Percentiles rank a stretch among this genome's conserved stretches.
phyloP scores from a whole-genome alignment of 2,888 invertebrate genomes.

The Hydriomena furcata region DNA sequence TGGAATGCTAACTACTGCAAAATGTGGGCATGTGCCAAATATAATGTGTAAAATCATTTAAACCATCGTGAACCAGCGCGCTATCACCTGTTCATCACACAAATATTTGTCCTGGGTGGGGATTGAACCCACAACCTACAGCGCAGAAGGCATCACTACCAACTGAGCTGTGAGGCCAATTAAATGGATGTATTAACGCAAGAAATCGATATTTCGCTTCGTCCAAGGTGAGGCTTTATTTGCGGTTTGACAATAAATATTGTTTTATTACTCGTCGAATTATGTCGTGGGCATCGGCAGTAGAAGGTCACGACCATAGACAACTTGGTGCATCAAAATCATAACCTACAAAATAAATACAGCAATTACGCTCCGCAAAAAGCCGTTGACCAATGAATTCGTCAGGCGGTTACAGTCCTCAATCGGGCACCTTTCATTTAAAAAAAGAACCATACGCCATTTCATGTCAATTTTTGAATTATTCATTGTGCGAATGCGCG shows the following conservation, averaged over 20 bases:
- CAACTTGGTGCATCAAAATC: constrained; percentile 42
- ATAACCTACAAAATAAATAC: constrained; percentile 68
- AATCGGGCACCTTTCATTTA: constrained; percentile 83
- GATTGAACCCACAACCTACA: too few relatives aligned
- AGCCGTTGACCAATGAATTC: constrained; percentile 82
- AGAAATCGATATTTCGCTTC: constrained; percentile 38
- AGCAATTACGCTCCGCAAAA: constrained; percentile 78
- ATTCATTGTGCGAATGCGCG: constrained; percentile 83
- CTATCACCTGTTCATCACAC: too few relatives aligned
- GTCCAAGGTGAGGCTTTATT: constrained; percentile 65
- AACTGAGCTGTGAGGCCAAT: too few relatives aligned
- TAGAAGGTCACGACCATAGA: constrained; percentile 27
- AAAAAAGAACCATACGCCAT: constrained; percentile 84
- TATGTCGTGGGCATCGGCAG: constrained; percentile 34
- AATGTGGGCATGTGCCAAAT: too few relatives aligned
- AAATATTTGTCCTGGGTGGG: too few relatives aligned
- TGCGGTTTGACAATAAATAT: constrained; percentile 72
- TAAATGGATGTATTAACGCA: constrained; percentile 44
- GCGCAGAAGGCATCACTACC: too few relatives aligned
- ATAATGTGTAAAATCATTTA: too few relatives aligned
- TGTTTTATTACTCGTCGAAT: constrained; percentile 58
- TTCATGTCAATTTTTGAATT: constrained; percentile 84
- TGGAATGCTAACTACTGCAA: too few relatives aligned
- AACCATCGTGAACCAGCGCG: too few relatives aligned
- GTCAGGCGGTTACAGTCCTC: constrained; percentile 84